Evolutionary conservation across 2,797 vertebrate genomes (phyloP).

Genomic region (Platyrinchus mystaceus): DNA sequence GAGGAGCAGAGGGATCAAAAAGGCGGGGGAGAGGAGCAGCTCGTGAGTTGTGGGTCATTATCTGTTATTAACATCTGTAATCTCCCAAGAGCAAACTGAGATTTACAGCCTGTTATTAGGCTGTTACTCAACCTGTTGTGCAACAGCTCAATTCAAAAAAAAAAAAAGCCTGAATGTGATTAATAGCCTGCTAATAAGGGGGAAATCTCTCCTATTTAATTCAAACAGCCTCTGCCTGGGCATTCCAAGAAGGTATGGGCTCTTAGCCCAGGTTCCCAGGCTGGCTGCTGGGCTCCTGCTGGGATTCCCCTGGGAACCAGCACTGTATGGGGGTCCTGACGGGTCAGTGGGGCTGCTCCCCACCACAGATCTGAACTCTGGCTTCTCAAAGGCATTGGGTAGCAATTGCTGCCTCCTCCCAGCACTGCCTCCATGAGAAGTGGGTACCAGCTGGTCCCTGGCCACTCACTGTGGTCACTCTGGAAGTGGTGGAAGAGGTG

Average conservation of each 20-base stretch:
- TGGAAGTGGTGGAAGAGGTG: conserved; percentile 45
- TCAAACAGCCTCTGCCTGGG: conserved; percentile 13
- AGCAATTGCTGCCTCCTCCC: fast-evolving
- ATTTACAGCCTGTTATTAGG: conserved; percentile 69
- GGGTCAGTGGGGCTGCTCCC: neutral
- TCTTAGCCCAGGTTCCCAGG: conserved; percentile 4
- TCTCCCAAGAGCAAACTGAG: conserved; percentile 66
- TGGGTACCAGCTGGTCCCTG: neutral
- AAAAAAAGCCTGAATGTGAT: conserved; percentile 39
- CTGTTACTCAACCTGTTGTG: conserved; percentile 68
- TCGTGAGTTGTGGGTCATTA: conserved; percentile 63
- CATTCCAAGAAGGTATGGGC: conserved; percentile 17
- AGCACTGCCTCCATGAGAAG: fast-evolving
- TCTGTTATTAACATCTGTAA: conserved; percentile 71
- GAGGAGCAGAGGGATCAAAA: conserved; percentile 49
- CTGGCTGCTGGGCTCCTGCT: neutral
- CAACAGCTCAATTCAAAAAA: conserved; percentile 50
- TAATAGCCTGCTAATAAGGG: conserved; percentile 66
- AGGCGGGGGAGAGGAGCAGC: conserved; percentile 17
- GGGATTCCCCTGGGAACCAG: neutral
- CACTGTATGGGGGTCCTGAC: too few relatives aligned
- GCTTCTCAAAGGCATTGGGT: neutral
- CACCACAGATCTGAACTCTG: neutral
- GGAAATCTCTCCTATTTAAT: conserved; percentile 59
- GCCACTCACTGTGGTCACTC: neutral